phyloP scores from a whole-genome alignment of 2,113 vertebrate genomes.

The Cranoglanis bouderius region DNA sequence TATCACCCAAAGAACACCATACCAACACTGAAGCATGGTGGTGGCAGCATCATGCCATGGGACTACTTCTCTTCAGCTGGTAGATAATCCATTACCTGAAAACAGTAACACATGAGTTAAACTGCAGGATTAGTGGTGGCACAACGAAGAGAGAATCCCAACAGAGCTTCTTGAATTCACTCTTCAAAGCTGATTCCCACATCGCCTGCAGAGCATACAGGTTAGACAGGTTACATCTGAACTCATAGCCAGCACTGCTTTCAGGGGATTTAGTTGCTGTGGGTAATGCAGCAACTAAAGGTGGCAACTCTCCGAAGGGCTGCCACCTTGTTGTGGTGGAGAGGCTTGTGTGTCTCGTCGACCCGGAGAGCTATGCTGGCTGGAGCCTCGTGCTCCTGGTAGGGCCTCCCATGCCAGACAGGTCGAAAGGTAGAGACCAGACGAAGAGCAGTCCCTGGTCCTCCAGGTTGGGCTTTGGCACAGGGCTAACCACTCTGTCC shows the following conservation, averaged over 20 bases:
- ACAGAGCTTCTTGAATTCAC: slow-evolving; percentile 66
- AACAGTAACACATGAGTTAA: slow-evolving; percentile 62
- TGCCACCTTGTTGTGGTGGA: no score
- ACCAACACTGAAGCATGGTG: no score
- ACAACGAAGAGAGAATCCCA: slow-evolving; percentile 54
- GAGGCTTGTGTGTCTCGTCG: no score
- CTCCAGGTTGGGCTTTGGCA: no score
- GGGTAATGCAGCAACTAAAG: slow-evolving; percentile 71
- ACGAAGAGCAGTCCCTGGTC: no score
- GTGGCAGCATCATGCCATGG: background rate
- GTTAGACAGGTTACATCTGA: slow-evolving; percentile 40
- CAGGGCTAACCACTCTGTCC: no score
- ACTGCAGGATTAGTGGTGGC: slow-evolving; percentile 54
- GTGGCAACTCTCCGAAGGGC: no score
- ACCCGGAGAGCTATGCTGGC: no score
- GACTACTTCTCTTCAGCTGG: background rate
- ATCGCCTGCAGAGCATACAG: slow-evolving; percentile 5
- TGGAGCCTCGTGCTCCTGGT: no score
- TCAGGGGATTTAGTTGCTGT: slow-evolving; percentile 63
- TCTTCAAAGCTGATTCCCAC: slow-evolving; percentile 60
- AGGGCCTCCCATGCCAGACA: no score
- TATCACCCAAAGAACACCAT: no score
- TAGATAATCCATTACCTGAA: slow-evolving; percentile 45
- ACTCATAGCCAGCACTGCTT: slow-evolving; percentile 34
- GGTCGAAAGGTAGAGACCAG: no score